Base-by-base conservation (phyloP, 2,113 vertebrate genomes). In the Varanus komodoensis region DNA sequence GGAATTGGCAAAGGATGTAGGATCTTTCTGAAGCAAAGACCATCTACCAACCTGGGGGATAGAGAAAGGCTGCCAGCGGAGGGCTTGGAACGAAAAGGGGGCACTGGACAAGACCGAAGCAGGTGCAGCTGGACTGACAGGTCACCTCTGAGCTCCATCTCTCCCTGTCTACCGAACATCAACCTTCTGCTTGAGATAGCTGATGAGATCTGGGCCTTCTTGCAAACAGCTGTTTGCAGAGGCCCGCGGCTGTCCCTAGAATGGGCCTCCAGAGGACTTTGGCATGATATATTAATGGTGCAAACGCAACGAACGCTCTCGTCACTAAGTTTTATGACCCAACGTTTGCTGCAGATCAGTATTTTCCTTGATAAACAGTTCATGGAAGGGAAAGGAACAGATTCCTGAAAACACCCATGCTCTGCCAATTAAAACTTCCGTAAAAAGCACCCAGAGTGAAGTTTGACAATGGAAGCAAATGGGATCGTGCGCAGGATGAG, bases 81-180 rank as follows among this genome's bases (percentile, higher is more conserved):
- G 52, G 4, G 92, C 80, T 73, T n/a, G 61, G 61, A 15, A 64
- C 61, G 4, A 54, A 91, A 93, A 96, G 73, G 89, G 94, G 93
- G 6, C 25, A 73, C 2, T 21, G 79, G 79, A 92, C 38, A 84
- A 87, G 83, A 92, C 88, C 15, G 83, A 96, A 87, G 88, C 91
- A 92, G 91, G 93, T 95, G 95, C 94, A 93, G 95, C 89, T 88
- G 48, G 15, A 89, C 94, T 88, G 9, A 52, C 17, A 29, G 93
- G 96, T 96, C 96, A 97, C 97, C 95, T 95, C 95, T 96, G 95
- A 97, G 95, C 94, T 97, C 94, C 96, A 93, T 87, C 94, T 96
- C 50, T 95, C 95, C 91, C 97, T 90, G 91, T 94, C 93, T 97
- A 83, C 93, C 94, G 96, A 97, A 97, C 95, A 94, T 94, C 94